Evolutionary conservation across 2,797 vertebrate species (phyloP).

Genomic region (Propithecus perrieri): DNA sequence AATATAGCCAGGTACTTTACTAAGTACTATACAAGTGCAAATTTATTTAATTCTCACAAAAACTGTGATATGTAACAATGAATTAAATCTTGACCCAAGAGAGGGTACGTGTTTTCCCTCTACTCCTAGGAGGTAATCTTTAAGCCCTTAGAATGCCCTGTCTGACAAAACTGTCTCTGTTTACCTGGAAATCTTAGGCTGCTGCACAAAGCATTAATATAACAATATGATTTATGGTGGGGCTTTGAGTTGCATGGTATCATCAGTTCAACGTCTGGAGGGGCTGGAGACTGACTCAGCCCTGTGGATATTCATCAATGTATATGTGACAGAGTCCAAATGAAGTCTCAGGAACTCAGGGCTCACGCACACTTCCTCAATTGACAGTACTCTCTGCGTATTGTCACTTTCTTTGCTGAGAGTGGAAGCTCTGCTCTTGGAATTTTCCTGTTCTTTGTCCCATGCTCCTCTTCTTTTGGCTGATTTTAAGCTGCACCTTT

Average conservation of each 20-base stretch:
- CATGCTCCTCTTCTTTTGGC: background rate
- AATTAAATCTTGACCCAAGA: background rate
- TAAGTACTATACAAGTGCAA: background rate
- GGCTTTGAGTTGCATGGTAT: background rate
- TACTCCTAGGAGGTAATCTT: background rate
- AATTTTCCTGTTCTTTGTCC: background rate
- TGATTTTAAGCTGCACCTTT: background rate
- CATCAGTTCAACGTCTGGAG: background rate
- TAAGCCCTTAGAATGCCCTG: background rate
- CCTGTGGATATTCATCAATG: background rate
- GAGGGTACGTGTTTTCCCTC: background rate
- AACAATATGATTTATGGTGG: background rate
- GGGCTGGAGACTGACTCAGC: background rate
- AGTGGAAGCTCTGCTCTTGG: background rate
- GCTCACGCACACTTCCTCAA: background rate
- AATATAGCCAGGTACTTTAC: background rate
- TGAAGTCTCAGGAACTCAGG: background rate
- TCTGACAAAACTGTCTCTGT: background rate
- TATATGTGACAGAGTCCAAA: background rate
- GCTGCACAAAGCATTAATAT: background rate
- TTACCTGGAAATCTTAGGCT: background rate
- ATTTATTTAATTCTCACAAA: background rate
- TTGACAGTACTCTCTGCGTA: background rate
- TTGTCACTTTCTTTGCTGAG: fast-evolving
- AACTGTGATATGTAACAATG: background rate